Base-by-base conservation (phyloP, 2,888 invertebrate species). In the Choristoneura rosaceana region DNA sequence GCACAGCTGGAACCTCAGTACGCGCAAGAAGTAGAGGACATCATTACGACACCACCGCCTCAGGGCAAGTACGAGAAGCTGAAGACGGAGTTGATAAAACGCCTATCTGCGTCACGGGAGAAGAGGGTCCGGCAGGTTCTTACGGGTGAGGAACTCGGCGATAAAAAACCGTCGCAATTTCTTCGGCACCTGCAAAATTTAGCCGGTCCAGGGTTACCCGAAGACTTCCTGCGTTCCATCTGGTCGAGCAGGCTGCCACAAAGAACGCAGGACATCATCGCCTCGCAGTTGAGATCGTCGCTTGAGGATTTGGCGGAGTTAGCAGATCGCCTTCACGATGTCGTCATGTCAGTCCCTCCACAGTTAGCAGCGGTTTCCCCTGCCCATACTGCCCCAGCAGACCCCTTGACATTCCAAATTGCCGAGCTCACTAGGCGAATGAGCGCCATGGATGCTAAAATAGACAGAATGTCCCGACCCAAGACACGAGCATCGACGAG, bases 81-180 rank as follows among this genome's bases (percentile, higher is more conserved):
- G 7, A 75, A 75, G 33, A 9, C 62, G 10, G 74, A 74, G 50
- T 15, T 74, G 0, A 70, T 73, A 5, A 68, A 70, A 7, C 66
- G 75, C 5, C 52, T 77, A 0, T 75, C 77, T 1, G 69, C 75
- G 10, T 78, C 80, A 0, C 74, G 74, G 1, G 78, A 80, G 50
- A 63, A 74, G 17, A 74, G 76, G 34, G 70, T 79, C 0, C 69
- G 74, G 41, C 80, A 80, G 47, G 71, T 81, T 0, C 50, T 81
- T 10, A 45, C 45, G 14, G 45, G 45, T 14, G 45, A 45, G 14
- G 45, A 45, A 14, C 45, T 45, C 14, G 79, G 78, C 0, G 78
- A 78, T 47, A 67, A 78, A 4, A 79, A 77, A 34, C 77, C 78
- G 0, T 73, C 79, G 0, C 74, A 75, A 25, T 79, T 80, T 34